These are phyloP conservation scores for Microhierax caerulescens DNA, from an alignment of 2,797 vertebrate species.

Conservation along the genomic window DNA sequence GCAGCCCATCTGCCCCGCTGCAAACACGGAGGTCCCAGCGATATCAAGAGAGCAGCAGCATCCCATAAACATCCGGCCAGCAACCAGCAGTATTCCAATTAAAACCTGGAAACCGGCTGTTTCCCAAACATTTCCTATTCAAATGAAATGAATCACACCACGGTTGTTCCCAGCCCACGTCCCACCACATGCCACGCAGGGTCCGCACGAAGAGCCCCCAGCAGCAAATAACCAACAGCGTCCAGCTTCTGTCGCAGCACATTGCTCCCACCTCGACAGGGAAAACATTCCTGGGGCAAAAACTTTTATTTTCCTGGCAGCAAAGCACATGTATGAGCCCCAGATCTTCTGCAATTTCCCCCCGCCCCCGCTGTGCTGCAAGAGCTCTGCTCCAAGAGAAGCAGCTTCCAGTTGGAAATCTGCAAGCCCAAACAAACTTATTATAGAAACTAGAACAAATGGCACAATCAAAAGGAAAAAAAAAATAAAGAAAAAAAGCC, in stretches of 20 bases:
- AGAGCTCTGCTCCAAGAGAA: not conserved
- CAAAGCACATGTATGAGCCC: accelerated
- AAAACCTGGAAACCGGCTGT: not conserved
- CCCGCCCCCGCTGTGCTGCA: not conserved
- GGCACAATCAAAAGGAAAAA: conserved; percentile 45
- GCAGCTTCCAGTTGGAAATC: conserved; percentile 48
- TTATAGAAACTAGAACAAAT: conserved; percentile 65
- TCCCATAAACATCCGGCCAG: not conserved
- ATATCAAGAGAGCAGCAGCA: not conserved
- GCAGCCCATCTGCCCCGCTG: accelerated
- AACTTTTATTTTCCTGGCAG: not conserved
- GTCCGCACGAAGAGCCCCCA: not conserved
- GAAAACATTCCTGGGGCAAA: not conserved
- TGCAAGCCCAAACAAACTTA: conserved; percentile 67
- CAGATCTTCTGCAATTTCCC: accelerated
- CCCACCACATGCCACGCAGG: accelerated
- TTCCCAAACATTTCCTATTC: not conserved
- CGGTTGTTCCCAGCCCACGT: not conserved
- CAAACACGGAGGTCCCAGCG: not conserved
- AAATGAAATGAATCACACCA: not conserved
- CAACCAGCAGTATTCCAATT: not conserved
- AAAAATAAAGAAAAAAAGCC: not conserved
- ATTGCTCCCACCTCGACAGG: not conserved
- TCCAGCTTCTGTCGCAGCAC: not conserved
- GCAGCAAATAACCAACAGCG: not conserved